Evolutionary conservation across 2,113 vertebrate species (phyloP).

Genomic region (Blennius ocellaris): DNA sequence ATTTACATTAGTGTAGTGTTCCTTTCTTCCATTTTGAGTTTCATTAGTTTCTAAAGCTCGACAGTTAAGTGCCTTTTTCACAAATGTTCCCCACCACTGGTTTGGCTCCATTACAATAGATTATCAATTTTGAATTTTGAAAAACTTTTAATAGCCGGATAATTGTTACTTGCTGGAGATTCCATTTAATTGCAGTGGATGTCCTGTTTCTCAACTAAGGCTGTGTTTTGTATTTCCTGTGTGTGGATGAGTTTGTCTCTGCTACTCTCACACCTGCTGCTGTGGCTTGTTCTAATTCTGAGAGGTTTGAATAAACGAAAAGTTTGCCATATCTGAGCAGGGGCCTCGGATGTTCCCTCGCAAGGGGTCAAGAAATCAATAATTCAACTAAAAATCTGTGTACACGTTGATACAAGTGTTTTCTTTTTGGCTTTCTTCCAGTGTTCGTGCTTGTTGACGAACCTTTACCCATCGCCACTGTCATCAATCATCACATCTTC

Average conservation of each 20-base stretch:
- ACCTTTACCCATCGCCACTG: too few species aligned
- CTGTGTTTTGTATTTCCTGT: slow-evolving; percentile 19
- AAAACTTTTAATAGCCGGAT: slow-evolving; percentile 79
- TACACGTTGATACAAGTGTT: too few species aligned
- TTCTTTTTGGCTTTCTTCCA: too few species aligned
- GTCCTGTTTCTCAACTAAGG: slow-evolving; percentile 57
- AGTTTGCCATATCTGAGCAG: neutral
- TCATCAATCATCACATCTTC: too few species aligned
- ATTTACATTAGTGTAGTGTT: slow-evolving; percentile 98
- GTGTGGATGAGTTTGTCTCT: slow-evolving; percentile 44
- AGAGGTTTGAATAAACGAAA: slow-evolving; percentile 60
- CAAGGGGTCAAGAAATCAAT: too few species aligned
- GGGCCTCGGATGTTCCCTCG: too few species aligned
- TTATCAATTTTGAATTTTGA: slow-evolving; percentile 82
- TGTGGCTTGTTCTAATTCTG: slow-evolving; percentile 51
- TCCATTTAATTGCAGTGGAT: slow-evolving; percentile 71
- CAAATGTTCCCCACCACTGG: slow-evolving; percentile 85
- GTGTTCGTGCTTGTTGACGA: too few species aligned
- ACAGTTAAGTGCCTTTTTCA: slow-evolving; percentile 86
- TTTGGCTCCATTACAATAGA: slow-evolving; percentile 81
- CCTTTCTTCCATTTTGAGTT: slow-evolving; percentile 92
- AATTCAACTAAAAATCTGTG: too few species aligned
- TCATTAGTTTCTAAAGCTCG: slow-evolving; percentile 94
- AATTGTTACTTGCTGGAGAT: slow-evolving; percentile 76
- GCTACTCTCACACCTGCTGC: slow-evolving; percentile 49